Evolutionary conservation across 2,797 vertebrate genomes (phyloP).

Genomic region (Mormyrus hasselquistii): DNA sequence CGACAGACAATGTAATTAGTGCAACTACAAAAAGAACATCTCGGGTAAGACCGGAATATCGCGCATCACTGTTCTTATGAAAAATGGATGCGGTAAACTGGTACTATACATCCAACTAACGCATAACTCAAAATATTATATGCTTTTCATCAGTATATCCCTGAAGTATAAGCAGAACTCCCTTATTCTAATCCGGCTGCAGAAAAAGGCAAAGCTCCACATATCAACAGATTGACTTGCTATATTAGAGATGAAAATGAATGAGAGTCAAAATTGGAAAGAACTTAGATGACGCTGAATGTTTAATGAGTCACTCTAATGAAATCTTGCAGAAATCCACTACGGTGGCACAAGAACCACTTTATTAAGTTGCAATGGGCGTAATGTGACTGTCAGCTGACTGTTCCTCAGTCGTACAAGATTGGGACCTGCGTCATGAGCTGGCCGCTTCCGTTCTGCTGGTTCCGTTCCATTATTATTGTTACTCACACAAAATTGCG

Average conservation of each 20-base stretch:
- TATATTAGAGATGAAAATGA: slow-evolving; percentile 45
- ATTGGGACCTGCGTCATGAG: background rate
- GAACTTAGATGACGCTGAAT: slow-evolving; percentile 6
- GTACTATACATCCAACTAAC: background rate
- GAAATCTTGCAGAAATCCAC: background rate
- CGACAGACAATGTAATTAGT: slow-evolving; percentile 6
- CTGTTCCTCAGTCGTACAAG: background rate
- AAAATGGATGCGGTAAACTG: background rate
- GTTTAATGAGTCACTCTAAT: background rate
- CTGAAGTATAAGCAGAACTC: slow-evolving; percentile 25
- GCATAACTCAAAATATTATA: background rate
- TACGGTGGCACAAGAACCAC: background rate
- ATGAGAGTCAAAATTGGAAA: slow-evolving; percentile 38
- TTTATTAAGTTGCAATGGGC: background rate
- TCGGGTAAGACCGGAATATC: background rate
- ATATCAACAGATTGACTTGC: slow-evolving; percentile 37
- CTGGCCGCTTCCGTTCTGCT: background rate
- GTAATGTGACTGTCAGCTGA: background rate
- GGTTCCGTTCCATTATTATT: background rate
- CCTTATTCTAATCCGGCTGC: slow-evolving; percentile 27
- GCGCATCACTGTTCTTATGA: background rate
- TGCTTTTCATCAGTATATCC: background rate
- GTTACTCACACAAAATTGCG: background rate
- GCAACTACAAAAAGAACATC: background rate
- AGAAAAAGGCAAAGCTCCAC: slow-evolving; percentile 39